Conservation (phyloP, 1,140 invertebrate genomes). For the Procambarus clarkii region DNA sequence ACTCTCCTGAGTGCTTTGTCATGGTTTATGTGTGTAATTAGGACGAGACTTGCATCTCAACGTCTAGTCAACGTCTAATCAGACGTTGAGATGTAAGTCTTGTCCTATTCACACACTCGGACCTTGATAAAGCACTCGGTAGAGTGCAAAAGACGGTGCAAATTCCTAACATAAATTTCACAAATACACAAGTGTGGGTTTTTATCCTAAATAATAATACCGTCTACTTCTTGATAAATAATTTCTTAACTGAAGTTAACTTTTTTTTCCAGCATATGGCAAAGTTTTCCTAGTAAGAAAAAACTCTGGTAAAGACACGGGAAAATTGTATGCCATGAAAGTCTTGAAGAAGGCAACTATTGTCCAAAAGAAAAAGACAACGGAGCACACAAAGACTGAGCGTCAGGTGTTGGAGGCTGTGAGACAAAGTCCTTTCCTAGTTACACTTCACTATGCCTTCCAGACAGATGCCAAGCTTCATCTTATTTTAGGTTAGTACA, state of each 20-base stretch:
- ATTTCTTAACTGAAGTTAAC: not conserved
- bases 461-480: conserved; percentile 94
- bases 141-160: too few relatives aligned
- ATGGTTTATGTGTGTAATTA: too few relatives aligned
- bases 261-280: conserved; percentile 45
- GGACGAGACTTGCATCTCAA: too few relatives aligned
- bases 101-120: too few relatives aligned
- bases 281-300: conserved; percentile 59
- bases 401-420: conserved; percentile 92
- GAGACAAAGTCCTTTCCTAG: conserved; percentile 91
- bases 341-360: conserved; percentile 93
- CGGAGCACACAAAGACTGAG: conserved; percentile 95
- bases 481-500: conserved; percentile 89
- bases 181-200: too few relatives aligned
- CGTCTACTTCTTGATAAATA: not conserved
- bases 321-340: conserved; percentile 95
- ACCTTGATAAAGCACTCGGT: too few relatives aligned
- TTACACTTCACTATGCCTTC: conserved; percentile 95
- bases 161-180: too few relatives aligned
- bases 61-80: too few relatives aligned
- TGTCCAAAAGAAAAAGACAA: conserved; percentile 91
- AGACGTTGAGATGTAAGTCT: too few relatives aligned
- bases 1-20: too few relatives aligned
- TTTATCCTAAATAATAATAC: too few relatives aligned
- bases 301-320: conserved; percentile 80